Percentiles rank a stretch among this genome's conserved stretches.
phyloP scores from a whole-genome alignment of 2,888 invertebrate species.

The Campoletis raptor region DNA sequence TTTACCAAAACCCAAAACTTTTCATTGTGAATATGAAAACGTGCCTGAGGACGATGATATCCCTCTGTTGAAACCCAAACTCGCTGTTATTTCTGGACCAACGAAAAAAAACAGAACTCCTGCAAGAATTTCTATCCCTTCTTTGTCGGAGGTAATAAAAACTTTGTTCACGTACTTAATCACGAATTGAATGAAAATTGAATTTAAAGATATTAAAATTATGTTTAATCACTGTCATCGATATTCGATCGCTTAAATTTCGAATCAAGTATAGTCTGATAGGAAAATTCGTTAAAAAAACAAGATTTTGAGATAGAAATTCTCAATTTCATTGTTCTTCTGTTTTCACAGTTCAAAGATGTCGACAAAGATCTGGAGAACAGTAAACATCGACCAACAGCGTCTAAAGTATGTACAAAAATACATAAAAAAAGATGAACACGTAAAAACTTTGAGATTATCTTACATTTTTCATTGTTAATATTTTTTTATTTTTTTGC shows the following conservation, averaged over 20 bases:
- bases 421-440: constrained; percentile 48
- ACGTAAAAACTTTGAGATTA: background rate
- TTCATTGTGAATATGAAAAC: constrained; percentile 39
- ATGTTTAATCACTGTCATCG: background rate
- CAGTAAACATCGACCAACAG: constrained; percentile 85
- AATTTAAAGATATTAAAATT: background rate
- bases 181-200: background rate
- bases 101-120: constrained; percentile 83
- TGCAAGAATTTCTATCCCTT: constrained; percentile 90
- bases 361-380: constrained; percentile 85
- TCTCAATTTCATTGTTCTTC: background rate
- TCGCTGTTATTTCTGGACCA: constrained; percentile 76
- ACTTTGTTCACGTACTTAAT: background rate
- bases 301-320: background rate
- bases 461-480: constrained; percentile 66
- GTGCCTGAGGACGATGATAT: constrained; percentile 87
- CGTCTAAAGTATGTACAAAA: constrained; percentile 85
- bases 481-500: constrained; percentile 70
- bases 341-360: constrained; percentile 86
- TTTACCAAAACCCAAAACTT: constrained; percentile 86
- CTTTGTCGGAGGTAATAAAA: constrained; percentile 87
- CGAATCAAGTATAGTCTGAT: background rate
- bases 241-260: background rate
- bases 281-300: background rate
- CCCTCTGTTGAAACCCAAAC: constrained; percentile 74